phyloP scores from a whole-genome alignment of 2,888 invertebrate genomes.

The Clunio marinus region DNA sequence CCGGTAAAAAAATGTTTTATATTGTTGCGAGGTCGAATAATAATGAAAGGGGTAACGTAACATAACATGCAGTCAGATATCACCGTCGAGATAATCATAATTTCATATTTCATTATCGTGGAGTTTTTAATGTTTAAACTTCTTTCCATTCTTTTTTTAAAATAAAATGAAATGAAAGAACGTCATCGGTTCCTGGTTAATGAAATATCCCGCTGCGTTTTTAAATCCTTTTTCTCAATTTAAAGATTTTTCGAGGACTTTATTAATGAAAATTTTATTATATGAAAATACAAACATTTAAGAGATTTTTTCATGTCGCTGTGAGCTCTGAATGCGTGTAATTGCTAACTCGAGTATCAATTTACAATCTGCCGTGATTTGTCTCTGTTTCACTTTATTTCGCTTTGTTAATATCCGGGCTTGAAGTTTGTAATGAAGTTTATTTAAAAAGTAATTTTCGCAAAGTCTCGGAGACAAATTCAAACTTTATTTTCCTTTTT shows the following conservation, averaged over 20 bases:
- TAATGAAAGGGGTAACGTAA: neutral
- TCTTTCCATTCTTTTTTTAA: no score
- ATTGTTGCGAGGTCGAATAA: conserved; percentile 1
- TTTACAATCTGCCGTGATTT: conserved; percentile 34
- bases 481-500: neutral
- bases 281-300: conserved; percentile 35
- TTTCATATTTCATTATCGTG: conserved; percentile 33
- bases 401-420: conserved; percentile 32
- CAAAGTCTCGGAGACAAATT: neutral
- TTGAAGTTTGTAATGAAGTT: neutral
- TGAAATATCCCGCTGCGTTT: conserved; percentile 35
- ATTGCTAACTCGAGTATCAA: conserved; percentile 35
- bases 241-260: neutral
- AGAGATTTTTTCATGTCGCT: conserved; percentile 8
- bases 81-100: conserved; percentile 25
- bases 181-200: conserved; percentile 30
- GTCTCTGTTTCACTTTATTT: conserved; percentile 16
- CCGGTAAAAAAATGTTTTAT: neutral
- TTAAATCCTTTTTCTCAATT: conserved; percentile 14
- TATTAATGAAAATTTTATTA: conserved; percentile 38
- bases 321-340: conserved; percentile 10
- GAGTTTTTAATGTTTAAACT: no score
- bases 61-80: conserved; percentile 17
- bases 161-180: no score
- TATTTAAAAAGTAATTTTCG: neutral